Conservation (phyloP, 2,888 invertebrate species). For the Drosophila kanekoi region DNA sequence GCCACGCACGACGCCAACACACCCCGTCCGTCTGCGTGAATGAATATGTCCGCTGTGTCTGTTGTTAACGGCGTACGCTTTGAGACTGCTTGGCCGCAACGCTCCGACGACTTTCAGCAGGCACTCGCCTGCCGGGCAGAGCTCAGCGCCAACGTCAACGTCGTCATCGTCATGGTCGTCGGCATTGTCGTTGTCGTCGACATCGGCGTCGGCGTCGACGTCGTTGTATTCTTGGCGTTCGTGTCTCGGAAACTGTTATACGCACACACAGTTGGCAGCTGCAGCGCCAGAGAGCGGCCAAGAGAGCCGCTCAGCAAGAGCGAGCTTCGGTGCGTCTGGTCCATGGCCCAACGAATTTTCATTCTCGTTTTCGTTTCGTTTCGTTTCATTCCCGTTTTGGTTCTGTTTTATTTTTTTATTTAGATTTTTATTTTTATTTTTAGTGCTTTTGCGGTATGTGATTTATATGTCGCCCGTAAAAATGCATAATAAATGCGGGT, state of each 20-base stretch:
- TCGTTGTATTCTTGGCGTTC: conserved; percentile 24
- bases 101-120: conserved; percentile 66
- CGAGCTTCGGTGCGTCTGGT: conserved; percentile 2
- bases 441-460: conserved; percentile 56
- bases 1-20: conserved; percentile 58
- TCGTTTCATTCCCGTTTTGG: not conserved
- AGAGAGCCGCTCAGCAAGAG: conserved; percentile 12
- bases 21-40: conserved; percentile 47
- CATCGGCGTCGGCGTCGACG: conserved; percentile 7
- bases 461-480: conserved; percentile 55
- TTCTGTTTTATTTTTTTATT: conserved; percentile 18
- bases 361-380: conserved; percentile 33
- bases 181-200: conserved; percentile 8
- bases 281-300: conserved; percentile 16
- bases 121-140: conserved; percentile 43
- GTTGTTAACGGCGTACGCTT: conserved; percentile 74
- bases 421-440: conserved; percentile 44
- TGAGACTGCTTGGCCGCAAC: conserved; percentile 78
- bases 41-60: conserved; percentile 62
- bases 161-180: conserved; percentile 10
- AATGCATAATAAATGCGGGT: conserved; percentile 55
- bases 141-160: conserved; percentile 2
- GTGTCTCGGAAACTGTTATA: conserved; percentile 58
- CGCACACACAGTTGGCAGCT: conserved; percentile 20
- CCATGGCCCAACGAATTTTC: conserved; percentile 19